Evolutionary conservation across 1,140 invertebrate genomes (phyloP), one percentile per base, ranked within the genome.

Genomic region (Aphelenchoides avenae): DNA sequence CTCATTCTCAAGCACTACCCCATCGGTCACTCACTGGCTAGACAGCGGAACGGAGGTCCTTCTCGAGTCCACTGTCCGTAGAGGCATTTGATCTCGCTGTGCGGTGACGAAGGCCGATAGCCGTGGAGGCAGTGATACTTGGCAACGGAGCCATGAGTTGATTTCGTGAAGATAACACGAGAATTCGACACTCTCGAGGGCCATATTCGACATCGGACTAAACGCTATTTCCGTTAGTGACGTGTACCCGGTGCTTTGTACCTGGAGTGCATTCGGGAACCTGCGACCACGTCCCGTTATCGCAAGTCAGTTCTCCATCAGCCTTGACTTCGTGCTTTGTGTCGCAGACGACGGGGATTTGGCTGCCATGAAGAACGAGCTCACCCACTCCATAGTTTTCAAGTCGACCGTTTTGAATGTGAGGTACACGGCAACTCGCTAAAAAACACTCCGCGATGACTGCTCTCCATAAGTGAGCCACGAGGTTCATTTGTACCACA

Each of bases 201-300:
- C 79, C 94, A 84, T 66, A 84, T 84, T 77, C 91, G 90, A 77
- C 92, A 97, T 37, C 87, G 83, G 11, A 83, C 85, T 84, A 70
- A 2, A 65, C 18, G 40, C 26, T 11, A 22, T 44, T 40, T 36
- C 7, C 7, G n/a, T 15, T 40, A 39, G 40, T 15, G 40, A 40
- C 51, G 40, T 49, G 51, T 39, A 41, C 7, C 9, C 7, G 7
- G 7, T 7, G 40, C 30, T 37, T 15, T 46, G 51, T 82, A 67
- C 88, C 88, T 27, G 91, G 90, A 46, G 86, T 84, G 80, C 91
- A 95, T 42, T 84, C 83, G 0, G 91, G 93, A 59, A 93, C 87
- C 64, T 91, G 86, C 0, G 87, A 87, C 91, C 91, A 97, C 0
- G 90, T 92, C 6, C 91, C 91, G 73, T 96, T 96, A 73, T 90